phyloP scores from a whole-genome alignment of 2,113 vertebrate genomes.

The Larimichthys polyactis region DNA sequence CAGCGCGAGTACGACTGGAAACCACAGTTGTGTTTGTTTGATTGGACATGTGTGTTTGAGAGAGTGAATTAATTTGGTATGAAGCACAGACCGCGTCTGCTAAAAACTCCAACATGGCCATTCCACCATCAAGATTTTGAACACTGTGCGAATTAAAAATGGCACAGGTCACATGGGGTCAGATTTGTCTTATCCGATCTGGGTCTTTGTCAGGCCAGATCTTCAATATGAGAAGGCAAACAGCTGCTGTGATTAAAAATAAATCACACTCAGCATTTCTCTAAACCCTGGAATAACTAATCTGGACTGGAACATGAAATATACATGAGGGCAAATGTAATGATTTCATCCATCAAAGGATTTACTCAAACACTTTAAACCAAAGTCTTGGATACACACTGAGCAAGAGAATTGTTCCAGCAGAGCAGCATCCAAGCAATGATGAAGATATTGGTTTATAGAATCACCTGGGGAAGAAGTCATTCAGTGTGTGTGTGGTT shows the following conservation, averaged over 20 bases:
- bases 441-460: constrained; percentile 51
- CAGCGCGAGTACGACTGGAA: constrained; percentile 11
- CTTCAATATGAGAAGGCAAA: constrained; percentile 81
- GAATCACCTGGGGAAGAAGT: constrained; percentile 20
- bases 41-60: constrained; percentile 49
- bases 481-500: constrained; percentile 1
- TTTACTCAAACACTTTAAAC: constrained; percentile 76
- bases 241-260: constrained; percentile 88
- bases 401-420: constrained; percentile 29
- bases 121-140: constrained; percentile 39
- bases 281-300: constrained; percentile 85
- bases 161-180: constrained; percentile 48
- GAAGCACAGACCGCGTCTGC: constrained; percentile 31
- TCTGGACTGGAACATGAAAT: constrained; percentile 81
- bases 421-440: constrained; percentile 14
- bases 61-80: constrained; percentile 37
- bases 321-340: constrained; percentile 84
- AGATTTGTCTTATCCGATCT: constrained; percentile 79
- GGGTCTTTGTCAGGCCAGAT: constrained; percentile 75
- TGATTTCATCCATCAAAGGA: constrained; percentile 84
- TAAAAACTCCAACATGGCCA: constrained; percentile 30
- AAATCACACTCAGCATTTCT: constrained; percentile 83
- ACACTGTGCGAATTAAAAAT: constrained; percentile 58
- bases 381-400: constrained; percentile 44
- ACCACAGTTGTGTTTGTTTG: constrained; percentile 48